phyloP scores from a whole-genome alignment of 2,113 vertebrate genomes.

The Agapornis roseicollis region DNA sequence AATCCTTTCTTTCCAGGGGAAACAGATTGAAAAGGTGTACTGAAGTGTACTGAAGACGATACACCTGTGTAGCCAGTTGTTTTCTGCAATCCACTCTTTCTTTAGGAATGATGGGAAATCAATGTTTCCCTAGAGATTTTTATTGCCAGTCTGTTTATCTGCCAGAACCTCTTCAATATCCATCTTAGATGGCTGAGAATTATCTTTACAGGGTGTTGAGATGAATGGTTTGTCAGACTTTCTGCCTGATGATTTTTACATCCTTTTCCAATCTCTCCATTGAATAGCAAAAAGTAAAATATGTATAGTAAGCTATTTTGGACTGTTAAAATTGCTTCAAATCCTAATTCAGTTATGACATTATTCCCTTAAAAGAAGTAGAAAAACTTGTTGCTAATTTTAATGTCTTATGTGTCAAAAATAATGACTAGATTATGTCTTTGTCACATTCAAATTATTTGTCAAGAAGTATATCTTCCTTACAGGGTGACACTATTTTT shows the following conservation, averaged over 20 bases:
- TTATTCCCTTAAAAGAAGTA: neutral
- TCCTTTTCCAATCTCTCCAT: neutral
- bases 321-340: neutral
- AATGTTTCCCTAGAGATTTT: conserved; percentile 37
- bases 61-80: neutral
- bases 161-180: conserved; percentile 47
- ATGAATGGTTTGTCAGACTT: conserved; percentile 43
- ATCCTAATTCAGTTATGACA: neutral
- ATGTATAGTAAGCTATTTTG: neutral
- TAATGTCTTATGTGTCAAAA: neutral
- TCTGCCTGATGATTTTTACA: conserved; percentile 2
- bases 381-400: neutral
- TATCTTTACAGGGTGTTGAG: conserved; percentile 18
- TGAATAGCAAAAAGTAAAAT: neutral
- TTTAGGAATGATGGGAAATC: conserved; percentile 52
- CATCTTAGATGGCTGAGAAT: conserved; percentile 16
- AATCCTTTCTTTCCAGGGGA: neutral
- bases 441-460: neutral
- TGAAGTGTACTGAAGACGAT: neutral
- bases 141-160: conserved; percentile 52
- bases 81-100: conserved; percentile 33
- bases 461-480: neutral
- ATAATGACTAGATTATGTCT: neutral
- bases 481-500: neutral
- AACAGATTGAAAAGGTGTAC: neutral